These are phyloP conservation scores for Xanthia icteritia DNA, from an alignment of 2,888 invertebrate species.

Conservation along the genomic window DNA sequence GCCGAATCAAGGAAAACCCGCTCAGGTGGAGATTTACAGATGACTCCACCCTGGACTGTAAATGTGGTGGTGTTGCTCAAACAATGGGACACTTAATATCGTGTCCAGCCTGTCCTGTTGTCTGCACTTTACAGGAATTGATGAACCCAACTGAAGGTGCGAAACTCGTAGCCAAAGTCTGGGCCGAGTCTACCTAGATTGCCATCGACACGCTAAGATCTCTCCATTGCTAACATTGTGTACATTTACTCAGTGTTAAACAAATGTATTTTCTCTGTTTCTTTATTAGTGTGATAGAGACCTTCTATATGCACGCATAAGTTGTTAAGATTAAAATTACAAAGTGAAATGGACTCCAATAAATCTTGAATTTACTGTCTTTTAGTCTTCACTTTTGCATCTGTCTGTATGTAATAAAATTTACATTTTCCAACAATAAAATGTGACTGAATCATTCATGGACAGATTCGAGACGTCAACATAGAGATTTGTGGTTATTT, in stretches of 20 bases:
- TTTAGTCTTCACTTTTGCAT: constrained; percentile 58
- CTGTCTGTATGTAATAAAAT: constrained; percentile 64
- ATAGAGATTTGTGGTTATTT: constrained; percentile 57
- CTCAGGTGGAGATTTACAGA: too few species aligned
- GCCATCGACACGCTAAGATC: too few species aligned
- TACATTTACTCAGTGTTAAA: not conserved
- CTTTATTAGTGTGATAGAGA: not conserved
- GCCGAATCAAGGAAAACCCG: too few species aligned
- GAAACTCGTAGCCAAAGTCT: too few species aligned
- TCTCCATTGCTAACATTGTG: not conserved
- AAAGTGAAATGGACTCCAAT: constrained; percentile 59
- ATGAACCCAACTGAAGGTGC: too few species aligned
- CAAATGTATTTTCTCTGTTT: not conserved
- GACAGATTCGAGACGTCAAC: constrained; percentile 57
- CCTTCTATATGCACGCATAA: constrained; percentile 13
- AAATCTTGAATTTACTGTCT: constrained; percentile 59
- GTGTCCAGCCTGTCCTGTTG: too few species aligned
- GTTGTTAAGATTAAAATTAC: constrained; percentile 42
- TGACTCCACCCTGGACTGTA: too few species aligned
- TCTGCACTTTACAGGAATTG: too few species aligned
- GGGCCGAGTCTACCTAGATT: too few species aligned
- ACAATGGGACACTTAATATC: too few species aligned
- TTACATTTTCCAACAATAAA: constrained; percentile 67
- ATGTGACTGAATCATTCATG: constrained; percentile 64
- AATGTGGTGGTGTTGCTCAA: too few species aligned